Evolutionary conservation across 2,888 invertebrate species (phyloP), one percentile per base, ranked within the genome.

Genomic region (Apeira syringaria): DNA sequence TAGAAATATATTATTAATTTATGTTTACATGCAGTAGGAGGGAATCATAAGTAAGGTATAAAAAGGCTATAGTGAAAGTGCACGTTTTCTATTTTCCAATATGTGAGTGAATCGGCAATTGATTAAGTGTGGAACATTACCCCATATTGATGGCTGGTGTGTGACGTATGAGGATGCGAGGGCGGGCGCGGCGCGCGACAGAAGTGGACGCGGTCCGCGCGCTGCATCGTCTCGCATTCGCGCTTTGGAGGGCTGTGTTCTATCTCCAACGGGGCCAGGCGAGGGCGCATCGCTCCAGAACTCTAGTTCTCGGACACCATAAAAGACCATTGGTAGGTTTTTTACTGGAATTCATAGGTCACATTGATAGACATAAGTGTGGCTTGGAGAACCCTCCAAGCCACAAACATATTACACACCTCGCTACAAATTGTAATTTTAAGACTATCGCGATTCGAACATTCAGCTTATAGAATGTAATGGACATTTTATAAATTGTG

Each of bases 231-330:
- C 91, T 95, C 20, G 94, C 94, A 24, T 94, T 94, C 66, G 94
- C 94, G 17, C 88, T 95, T 47, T 94, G 94, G 94, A 93, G 94
- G 58, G 94, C 93, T 38, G 93, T 94, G 27, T 92, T 94, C 70
- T 92, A 94, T 68, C 90, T 94, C 55, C 94, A 94, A 74, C 77
- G 91, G 64, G 82, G 80, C 10, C 76, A 72, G 1, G 50, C 47
- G 25, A 61, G 63, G 1, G 54, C 52, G 0, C 39, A 60, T 1
- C 72, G 81, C 24, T 75, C 80, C 8, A 68, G 74, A 35, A 80
- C 75, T 47, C 61, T 66, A 11, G 52, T 47, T 3, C 34, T 47
- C 6, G 47, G 55, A 22, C 42, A 56, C 11, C 51, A 59, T 26
- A 62, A 50, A 31, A 53, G 61, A 20, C 36, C 52, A 28, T 51